Evolutionary conservation across 2,113 vertebrate species (phyloP).

Genomic region (Microtus montanus): DNA sequence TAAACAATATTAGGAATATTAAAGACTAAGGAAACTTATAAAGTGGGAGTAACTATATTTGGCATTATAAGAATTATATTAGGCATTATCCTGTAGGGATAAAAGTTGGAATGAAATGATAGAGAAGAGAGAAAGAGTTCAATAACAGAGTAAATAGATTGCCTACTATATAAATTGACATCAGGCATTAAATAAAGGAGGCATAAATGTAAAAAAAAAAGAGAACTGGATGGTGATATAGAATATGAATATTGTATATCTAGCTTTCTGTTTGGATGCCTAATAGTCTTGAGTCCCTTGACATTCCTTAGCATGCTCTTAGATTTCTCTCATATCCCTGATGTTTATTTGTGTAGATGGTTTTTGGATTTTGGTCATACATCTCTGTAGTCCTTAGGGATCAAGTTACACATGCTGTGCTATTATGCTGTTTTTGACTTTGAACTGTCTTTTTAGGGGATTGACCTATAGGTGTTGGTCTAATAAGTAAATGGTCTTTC

Average conservation of each 20-base stretch:
- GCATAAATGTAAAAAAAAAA: not conserved
- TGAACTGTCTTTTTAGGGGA: not conserved
- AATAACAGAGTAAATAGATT: not conserved
- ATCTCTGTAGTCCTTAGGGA: too few relatives aligned
- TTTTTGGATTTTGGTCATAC: not conserved
- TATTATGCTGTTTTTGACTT: not conserved
- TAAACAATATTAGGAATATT: not conserved
- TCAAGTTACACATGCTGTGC: not conserved
- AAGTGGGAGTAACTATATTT: not conserved
- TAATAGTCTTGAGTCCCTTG: not conserved
- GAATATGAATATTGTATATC: not conserved
- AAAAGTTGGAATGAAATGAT: not conserved
- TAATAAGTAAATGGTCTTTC: not conserved
- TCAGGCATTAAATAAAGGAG: not conserved
- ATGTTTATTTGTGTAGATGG: not conserved
- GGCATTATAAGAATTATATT: not conserved
- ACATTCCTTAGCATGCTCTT: not conserved
- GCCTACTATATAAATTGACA: not conserved
- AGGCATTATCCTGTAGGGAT: not conserved
- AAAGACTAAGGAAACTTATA: not conserved
- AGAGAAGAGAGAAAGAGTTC: not conserved
- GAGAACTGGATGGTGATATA: not conserved
- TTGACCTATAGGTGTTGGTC: not conserved
- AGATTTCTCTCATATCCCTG: not conserved
- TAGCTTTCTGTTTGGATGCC: not conserved